A percentile compares a stretch with the other conserved stretches of the same genome.
phyloP scores from a whole-genome alignment of 2,888 invertebrate species.

The Leucania comma region DNA sequence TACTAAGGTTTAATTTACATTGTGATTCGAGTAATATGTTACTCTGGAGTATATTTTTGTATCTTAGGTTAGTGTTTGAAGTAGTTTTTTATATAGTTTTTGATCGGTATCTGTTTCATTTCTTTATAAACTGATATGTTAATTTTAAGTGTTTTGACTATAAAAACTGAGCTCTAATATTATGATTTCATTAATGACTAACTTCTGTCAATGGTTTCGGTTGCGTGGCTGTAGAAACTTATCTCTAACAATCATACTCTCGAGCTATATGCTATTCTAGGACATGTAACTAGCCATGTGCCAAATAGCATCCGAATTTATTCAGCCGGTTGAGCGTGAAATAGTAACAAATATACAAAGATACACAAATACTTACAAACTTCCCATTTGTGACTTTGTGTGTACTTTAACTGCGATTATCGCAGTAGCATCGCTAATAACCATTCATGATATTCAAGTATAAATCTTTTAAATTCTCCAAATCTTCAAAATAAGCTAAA shows the following conservation, averaged over 20 bases:
- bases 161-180: background rate
- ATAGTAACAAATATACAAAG: no score
- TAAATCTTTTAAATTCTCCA: background rate
- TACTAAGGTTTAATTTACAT: constrained; percentile 59
- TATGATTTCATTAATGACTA: constrained; percentile 14
- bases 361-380: no score
- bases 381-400: no score
- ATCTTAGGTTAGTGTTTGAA: constrained; percentile 50
- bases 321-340: no score
- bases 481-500: background rate
- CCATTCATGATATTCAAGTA: background rate
- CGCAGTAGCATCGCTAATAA: background rate
- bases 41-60: constrained; percentile 45
- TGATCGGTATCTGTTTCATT: constrained; percentile 46
- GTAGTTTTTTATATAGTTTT: constrained; percentile 57
- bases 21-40: constrained; percentile 3
- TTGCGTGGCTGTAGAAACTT: no score
- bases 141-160: background rate
- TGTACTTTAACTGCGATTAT: background rate
- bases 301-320: no score
- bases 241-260: no score
- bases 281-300: no score
- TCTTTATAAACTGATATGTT: constrained; percentile 33
- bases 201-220: no score
- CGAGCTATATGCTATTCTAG: no score